These are phyloP conservation scores for Lepus timidus DNA, from an alignment of 2,113 vertebrate genomes.

Conservation along the genomic window DNA sequence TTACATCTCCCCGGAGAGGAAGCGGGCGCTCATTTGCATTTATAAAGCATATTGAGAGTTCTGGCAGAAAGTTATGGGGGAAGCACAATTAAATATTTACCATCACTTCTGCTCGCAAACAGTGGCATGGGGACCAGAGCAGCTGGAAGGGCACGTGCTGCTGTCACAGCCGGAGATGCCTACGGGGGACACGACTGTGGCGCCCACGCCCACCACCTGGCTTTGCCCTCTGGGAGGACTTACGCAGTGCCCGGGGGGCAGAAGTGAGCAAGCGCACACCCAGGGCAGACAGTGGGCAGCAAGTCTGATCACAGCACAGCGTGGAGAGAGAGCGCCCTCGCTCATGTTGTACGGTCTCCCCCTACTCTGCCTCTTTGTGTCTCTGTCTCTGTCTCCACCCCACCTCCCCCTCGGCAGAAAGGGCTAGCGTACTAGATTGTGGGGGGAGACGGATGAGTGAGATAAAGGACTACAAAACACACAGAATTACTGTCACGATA, in stretches of 20 bases:
- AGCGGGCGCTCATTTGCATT: conserved; percentile 81
- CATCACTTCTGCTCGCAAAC: conserved; percentile 78
- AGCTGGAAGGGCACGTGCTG: conserved; percentile 76
- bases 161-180: conserved; percentile 72
- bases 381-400: neutral
- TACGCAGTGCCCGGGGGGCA: neutral
- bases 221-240: neutral
- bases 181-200: conserved; percentile 24
- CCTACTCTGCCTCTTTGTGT: no score
- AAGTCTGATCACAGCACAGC: neutral
- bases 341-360: neutral
- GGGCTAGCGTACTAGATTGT: no score
- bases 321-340: no score
- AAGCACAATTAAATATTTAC: conserved; percentile 85
- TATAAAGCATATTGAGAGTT: conserved; percentile 84
- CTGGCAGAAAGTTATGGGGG: conserved; percentile 83
- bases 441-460: accelerated
- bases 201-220: neutral
- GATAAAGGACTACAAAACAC: neutral
- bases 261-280: neutral
- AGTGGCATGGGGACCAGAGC: conserved; percentile 75
- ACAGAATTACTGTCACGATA: no score
- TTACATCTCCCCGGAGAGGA: conserved; percentile 78
- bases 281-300: neutral
- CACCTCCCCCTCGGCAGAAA: neutral